Percentiles rank a stretch among this genome's conserved stretches.
These are phyloP conservation scores for Allophyes oxyacanthae DNA, from an alignment of 2,888 invertebrate species.

Conservation along the genomic window DNA sequence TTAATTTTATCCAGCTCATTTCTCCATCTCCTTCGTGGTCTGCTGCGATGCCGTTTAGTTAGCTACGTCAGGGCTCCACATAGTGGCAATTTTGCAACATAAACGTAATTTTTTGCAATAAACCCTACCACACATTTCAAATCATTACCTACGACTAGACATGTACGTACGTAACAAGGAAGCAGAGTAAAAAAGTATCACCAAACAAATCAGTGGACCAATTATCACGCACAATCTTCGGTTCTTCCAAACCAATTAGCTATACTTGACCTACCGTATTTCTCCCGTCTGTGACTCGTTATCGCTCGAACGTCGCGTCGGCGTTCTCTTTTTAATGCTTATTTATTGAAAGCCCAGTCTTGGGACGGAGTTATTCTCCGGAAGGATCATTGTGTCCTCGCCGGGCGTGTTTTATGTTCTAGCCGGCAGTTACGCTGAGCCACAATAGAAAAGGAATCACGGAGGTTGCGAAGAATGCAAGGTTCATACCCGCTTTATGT, in stretches of 20 bases:
- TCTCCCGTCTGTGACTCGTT: constrained; percentile 68
- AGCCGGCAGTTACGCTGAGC: constrained; percentile 52
- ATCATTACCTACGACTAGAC: neutral
- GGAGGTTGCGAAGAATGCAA: constrained; percentile 46
- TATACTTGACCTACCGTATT: constrained; percentile 38
- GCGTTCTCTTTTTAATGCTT: constrained; percentile 81
- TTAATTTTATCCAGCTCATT: too few relatives aligned
- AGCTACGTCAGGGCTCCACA: too few relatives aligned
- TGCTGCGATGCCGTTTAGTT: too few relatives aligned
- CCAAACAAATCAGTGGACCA: constrained; percentile 28
- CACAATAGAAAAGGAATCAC: constrained; percentile 55
- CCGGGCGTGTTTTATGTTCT: constrained; percentile 71
- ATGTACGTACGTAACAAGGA: neutral
- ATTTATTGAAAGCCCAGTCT: constrained; percentile 82
- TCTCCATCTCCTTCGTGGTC: too few relatives aligned
- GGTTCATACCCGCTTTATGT: constrained; percentile 30
- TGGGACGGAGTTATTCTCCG: constrained; percentile 71
- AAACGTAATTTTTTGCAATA: too few relatives aligned
- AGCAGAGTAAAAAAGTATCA: constrained; percentile 6
- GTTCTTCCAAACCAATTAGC: constrained; percentile 48
- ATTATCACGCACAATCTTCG: constrained; percentile 25
- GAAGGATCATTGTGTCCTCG: constrained; percentile 82
- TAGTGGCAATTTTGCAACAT: too few relatives aligned
- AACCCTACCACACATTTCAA: too few relatives aligned
- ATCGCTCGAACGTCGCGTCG: constrained; percentile 71